These are phyloP conservation scores for Zoanthus sociatus DNA, from an alignment of 92 coral and sea anemone genomes.

Conservation along the genomic window DNA sequence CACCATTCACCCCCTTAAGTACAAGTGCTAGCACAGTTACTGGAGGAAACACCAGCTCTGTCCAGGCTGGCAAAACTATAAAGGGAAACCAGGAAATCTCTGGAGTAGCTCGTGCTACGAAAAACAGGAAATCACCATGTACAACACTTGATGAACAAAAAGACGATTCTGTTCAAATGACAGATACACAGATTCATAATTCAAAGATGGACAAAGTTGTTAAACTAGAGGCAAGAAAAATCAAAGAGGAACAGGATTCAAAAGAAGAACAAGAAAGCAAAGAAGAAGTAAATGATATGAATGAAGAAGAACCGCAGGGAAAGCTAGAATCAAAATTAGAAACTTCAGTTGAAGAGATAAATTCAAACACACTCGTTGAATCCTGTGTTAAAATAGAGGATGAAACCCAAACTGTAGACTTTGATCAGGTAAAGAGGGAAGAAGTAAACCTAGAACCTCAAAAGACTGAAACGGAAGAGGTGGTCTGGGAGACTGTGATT, in stretches of 20 bases:
- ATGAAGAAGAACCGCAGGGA: neutral
- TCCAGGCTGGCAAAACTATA: slow-evolving; percentile 28
- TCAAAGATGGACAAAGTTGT: neutral
- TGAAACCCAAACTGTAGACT: neutral
- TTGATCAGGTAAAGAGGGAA: slow-evolving; percentile 5
- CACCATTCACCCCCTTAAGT: slow-evolving; percentile 48
- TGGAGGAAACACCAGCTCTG: neutral
- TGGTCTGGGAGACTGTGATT: slow-evolving; percentile 91
- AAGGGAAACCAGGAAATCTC: slow-evolving; percentile 23
- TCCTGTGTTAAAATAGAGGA: neutral
- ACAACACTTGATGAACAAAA: slow-evolving; percentile 30
- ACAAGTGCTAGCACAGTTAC: slow-evolving; percentile 22
- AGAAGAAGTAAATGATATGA: slow-evolving; percentile 18
- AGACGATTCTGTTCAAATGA: neutral
- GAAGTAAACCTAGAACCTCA: slow-evolving; percentile 31
- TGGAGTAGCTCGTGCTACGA: slow-evolving; percentile 4
- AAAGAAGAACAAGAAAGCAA: slow-evolving; percentile 2
- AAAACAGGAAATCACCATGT: slow-evolving; percentile 26
- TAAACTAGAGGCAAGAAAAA: neutral
- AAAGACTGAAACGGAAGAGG: slow-evolving; percentile 62
- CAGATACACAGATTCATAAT: neutral
- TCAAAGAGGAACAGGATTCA: slow-evolving; percentile 1
- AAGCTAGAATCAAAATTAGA: neutral
- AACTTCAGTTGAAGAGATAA: neutral
- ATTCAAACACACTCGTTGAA: neutral